Evolutionary conservation across 2,888 invertebrate species (phyloP), one percentile per base, ranked within the genome.

Genomic region (Stenodema calcarata): DNA sequence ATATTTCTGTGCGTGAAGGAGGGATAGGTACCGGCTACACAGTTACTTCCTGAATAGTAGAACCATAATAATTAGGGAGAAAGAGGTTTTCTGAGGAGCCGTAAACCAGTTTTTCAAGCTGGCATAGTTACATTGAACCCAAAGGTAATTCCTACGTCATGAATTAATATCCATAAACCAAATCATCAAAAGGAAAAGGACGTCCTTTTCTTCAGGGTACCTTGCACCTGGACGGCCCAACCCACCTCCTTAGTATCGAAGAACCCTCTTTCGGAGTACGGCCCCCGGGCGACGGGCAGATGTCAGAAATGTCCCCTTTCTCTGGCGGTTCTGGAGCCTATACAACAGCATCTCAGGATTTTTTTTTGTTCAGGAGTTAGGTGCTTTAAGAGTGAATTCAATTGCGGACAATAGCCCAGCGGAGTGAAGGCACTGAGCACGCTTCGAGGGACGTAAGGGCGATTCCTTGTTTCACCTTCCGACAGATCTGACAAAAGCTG

Each of bases 291-390:
- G n/a, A 30, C 73, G 73, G 18, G 73, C 73, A 73, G 73, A 73
- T 73, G 73, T 41, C 16, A 30, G 73, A 62, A 62, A 73, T 73
- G 73, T 73, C 73, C 73, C 73, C 73, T 73, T 18, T 18, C 30
- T 41, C 41, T 18, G 73, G 12, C 73, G 41, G 41, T 73, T 28
- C 18, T 41, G 35, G 73, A 62, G 12, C 62, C 62, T 62, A 35
- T 73, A 73, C 41, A 73, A 73, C 35, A 73, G 73, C 30, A 73
- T 41, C 73, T 27, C 62, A 62, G 62, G 62, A n/a, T 35, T 35
- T 62, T 62, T 62, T 73, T 73, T 73, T 73, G 30, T 73, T 73
- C 73, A 1, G 73, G 35, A 73, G 73, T 62, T 73, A 73, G 73
- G 73, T 73, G 73, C 35, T 41, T 6, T 73, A 41, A 35, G 11